Conservation (phyloP, 2,797 vertebrate species). For the Eulemur coronatus region DNA sequence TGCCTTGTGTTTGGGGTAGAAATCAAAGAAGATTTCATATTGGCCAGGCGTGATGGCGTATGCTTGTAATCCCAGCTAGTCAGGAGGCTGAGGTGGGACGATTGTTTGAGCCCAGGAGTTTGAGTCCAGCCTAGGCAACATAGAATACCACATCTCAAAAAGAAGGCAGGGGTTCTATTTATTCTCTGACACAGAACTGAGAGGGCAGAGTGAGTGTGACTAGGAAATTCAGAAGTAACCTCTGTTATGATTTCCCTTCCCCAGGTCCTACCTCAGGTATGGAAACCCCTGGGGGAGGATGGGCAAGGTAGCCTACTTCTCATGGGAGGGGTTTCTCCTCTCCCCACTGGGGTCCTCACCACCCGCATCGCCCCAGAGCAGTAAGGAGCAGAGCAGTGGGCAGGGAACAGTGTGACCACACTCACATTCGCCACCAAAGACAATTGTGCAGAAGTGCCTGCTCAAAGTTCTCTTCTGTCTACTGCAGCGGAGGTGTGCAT, state of each 20-base stretch:
- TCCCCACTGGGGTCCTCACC: slow-evolving; percentile 93
- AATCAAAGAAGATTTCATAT: background rate
- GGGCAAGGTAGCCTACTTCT: background rate
- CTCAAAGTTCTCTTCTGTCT: slow-evolving; percentile 60
- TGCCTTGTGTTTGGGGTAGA: background rate
- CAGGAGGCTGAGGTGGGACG: background rate
- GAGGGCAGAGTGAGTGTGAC: background rate
- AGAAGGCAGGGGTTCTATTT: background rate
- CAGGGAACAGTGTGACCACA: slow-evolving; percentile 70
- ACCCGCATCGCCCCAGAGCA: slow-evolving; percentile 89
- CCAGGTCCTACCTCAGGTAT: background rate
- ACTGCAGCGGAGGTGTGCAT: slow-evolving; percentile 71
- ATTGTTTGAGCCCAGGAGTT: background rate
- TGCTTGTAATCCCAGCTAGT: background rate
- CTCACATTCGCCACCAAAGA: slow-evolving; percentile 61
- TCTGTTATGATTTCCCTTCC: background rate
- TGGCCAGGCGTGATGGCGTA: background rate
- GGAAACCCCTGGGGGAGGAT: no score
- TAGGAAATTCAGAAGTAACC: background rate
- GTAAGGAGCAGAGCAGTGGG: slow-evolving; percentile 87
- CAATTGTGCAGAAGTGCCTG: slow-evolving; percentile 72
- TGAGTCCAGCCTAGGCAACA: background rate
- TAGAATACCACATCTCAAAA: background rate
- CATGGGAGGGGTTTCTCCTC: slow-evolving; percentile 78
- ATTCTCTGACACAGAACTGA: background rate